These are phyloP conservation scores for Drosophila malerkotliana DNA, from an alignment of 1,140 invertebrate species.

Conservation along the genomic window DNA sequence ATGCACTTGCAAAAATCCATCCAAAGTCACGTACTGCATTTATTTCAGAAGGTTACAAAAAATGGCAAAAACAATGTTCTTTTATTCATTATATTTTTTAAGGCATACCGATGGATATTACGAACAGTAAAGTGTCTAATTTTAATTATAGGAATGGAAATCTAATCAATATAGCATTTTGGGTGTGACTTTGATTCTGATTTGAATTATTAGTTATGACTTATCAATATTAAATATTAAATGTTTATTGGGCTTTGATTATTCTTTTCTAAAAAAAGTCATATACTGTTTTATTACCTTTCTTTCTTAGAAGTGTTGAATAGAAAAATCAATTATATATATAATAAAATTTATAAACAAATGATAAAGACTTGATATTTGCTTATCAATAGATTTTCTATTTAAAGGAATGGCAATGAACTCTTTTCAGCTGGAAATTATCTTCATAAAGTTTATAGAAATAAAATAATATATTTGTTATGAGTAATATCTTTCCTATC, in stretches of 20 bases:
- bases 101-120: neutral
- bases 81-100: neutral
- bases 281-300: neutral
- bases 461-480: too few species aligned
- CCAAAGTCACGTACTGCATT: neutral
- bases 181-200: neutral
- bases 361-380: too few species aligned
- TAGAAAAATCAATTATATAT: neutral
- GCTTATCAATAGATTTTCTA: too few species aligned
- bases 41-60: neutral
- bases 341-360: neutral
- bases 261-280: neutral
- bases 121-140: neutral
- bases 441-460: too few species aligned
- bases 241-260: neutral
- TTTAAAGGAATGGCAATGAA: neutral
- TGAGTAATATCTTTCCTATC: too few species aligned
- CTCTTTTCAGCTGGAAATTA: neutral
- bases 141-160: neutral
- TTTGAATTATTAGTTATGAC: neutral
- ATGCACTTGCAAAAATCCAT: conserved; percentile 7
- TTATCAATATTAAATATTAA: neutral
- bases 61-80: neutral
- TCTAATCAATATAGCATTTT: neutral
- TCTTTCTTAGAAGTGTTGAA: neutral